Evolutionary conservation across 2,888 invertebrate genomes (phyloP), one percentile per base, ranked within the genome.

Genomic region (Bruchidius siliquastri): DNA sequence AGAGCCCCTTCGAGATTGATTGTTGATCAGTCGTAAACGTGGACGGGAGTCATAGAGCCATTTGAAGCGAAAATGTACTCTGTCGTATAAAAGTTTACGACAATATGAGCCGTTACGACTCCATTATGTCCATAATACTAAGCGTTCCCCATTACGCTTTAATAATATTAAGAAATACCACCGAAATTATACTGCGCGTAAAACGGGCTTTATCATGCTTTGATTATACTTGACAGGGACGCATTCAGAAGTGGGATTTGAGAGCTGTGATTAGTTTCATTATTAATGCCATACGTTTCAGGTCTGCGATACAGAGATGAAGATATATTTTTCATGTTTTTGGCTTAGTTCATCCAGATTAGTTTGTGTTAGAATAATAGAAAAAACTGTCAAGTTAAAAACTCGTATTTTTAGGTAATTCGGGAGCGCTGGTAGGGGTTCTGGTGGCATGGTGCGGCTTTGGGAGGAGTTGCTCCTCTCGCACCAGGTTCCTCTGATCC

Each of bases 141-240:
- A 68, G 66, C 73, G 32, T 32, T 71, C 70, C 71, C 69, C 49
- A 73, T 73, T 71, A 73, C 67, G 73, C 68, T 73, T 73, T 73
- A 71, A 73, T 73, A 73, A 73, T 71, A 73, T 73, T 71, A 71
- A 73, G 73, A 73, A 73, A 69, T 71, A 49, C 32, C 71, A 26
- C 32, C 66, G 70, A 66, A 73, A 22, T 73, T 73, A 73, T 73
- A 73, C 67, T 68, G 68, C 22, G 66, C 73, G 22, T 73, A 73
- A 73, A 73, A 73, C 66, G 66, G 69, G 22, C 69, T 73, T 71
- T 73, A 73, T 73, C 73, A 68, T 71, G 69, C 68, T 73, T 73
- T 73, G 73, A 73, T 73, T 73, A 49, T 13, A 13, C 13, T 13
- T 1, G 10, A 49, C 49, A 49, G 49, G 6, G 49, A 13, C 49